Evolutionary conservation across 2,113 vertebrate genomes (phyloP), one percentile per base, ranked within the genome.

Genomic region (Catagonus wagneri): DNA sequence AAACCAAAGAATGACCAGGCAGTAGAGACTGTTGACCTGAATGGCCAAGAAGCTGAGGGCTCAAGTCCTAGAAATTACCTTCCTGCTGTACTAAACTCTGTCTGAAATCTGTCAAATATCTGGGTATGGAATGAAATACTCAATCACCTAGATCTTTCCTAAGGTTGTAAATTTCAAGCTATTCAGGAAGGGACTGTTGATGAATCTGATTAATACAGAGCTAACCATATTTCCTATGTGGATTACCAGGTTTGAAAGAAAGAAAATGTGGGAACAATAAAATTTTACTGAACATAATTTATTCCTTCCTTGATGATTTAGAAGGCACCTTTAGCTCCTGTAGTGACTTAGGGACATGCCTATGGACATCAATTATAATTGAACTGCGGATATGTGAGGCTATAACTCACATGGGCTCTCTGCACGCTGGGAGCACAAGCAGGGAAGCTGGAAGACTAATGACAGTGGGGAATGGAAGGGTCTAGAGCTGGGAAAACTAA

Each of bases 281-380:
- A 97, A 95, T 94, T 93, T 93, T 95, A 87, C 72, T 63, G 89
- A 93, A 94, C 83, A 92, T 95, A 94, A 97, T 97, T 97, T 94
- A 97, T 87, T 74, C 44, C 94, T 86, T 95, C 89, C 60, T 94
- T 92, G 83, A 96, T 96, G 93, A 98, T 97, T 98, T 97, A 97
- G 92, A 96, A 83, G 93, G 71, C 83, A 96, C 92, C 95, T 92
- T 97, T 96, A 89, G 83, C 86, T 98, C 96, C 96, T 79, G 27
- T 11, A 52, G 93, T 95, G 79, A 96, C 96, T 97, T 92, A 92
- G 92, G 92, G 83, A 95, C 78, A 93, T 89, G 93, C n/a, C 89
- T 61, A 8, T 34, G 95, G 93, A 92, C 96, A 97, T 97, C 86
- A 90, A 95, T 97, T 93, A 96, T 68, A 94, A 96, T 56, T 76